phyloP scores from a whole-genome alignment of 92 coral and sea anemone genomes.

The Zoanthus gigantus region DNA sequence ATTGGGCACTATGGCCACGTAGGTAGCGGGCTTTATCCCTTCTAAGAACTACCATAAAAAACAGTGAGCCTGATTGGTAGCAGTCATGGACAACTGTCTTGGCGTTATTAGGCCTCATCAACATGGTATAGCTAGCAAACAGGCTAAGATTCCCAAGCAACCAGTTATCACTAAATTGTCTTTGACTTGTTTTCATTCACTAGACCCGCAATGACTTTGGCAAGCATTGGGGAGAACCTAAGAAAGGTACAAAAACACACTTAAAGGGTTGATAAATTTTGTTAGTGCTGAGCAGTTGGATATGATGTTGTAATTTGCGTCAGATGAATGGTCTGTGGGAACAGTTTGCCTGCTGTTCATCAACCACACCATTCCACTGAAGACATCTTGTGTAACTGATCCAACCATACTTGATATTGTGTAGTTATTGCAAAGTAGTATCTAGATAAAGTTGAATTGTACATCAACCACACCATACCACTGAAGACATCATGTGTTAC shows the following conservation, averaged over 20 bases:
- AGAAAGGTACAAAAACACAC: slow-evolving; percentile 68
- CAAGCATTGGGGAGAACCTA: slow-evolving; percentile 81
- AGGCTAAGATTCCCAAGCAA: not conserved
- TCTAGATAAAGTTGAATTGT: slow-evolving; percentile 66
- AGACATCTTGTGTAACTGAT: slow-evolving; percentile 69
- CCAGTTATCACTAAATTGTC: not conserved
- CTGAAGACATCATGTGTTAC: slow-evolving; percentile 68
- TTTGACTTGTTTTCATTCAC: not conserved
- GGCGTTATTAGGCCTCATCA: not conserved
- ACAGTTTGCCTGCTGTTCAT: slow-evolving; percentile 72
- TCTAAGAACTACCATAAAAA: no score
- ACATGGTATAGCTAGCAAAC: no score
- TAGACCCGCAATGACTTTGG: slow-evolving; percentile 64
- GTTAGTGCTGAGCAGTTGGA: slow-evolving; percentile 20
- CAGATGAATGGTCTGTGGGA: slow-evolving; percentile 66
- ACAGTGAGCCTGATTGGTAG: no score
- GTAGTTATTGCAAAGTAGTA: not conserved
- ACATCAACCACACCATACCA: slow-evolving; percentile 63
- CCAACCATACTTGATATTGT: slow-evolving; percentile 30
- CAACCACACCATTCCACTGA: slow-evolving; percentile 67
- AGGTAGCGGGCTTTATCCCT: no score
- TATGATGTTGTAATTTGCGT: slow-evolving; percentile 74
- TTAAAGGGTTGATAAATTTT: not conserved
- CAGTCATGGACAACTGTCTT: no score
- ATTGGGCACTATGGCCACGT: no score